phyloP scores from a whole-genome alignment of 2,113 vertebrate species.

The western clawed frog (Xenopus tropicalis) region DNA sequence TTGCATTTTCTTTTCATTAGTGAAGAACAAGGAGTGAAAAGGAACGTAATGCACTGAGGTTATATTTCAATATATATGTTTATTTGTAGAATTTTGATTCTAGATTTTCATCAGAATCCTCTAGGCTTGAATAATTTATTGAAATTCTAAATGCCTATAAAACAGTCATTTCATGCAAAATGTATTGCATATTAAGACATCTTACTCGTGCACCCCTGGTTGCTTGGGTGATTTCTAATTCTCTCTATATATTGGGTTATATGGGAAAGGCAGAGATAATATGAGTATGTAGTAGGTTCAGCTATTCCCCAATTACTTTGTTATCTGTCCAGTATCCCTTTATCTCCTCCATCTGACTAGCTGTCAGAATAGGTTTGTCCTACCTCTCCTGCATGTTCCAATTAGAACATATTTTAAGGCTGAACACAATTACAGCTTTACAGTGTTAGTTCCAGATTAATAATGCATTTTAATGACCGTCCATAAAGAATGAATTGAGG shows the following conservation, averaged over 20 bases:
- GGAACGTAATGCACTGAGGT: background rate
- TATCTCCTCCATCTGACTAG: too few species aligned
- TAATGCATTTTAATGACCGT: constrained; percentile 1
- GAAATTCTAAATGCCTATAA: constrained; percentile 17
- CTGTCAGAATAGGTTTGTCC: too few species aligned
- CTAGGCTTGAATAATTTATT: constrained; percentile 10
- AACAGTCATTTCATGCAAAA: constrained; percentile 5
- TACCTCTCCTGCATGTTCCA: too few species aligned
- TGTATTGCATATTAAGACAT: constrained; percentile 3
- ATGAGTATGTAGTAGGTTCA: too few species aligned
- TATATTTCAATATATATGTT: constrained; percentile 1
- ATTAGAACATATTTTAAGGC: too few species aligned
- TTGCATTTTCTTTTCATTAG: background rate
- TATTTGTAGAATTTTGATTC: constrained; percentile 1
- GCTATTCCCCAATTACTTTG: background rate
- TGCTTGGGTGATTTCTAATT: background rate
- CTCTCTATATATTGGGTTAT: background rate
- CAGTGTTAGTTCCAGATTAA: constrained; percentile 7
- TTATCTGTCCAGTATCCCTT: background rate
- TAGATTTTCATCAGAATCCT: background rate
- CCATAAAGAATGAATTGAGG: constrained; percentile 9
- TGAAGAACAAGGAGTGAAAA: background rate
- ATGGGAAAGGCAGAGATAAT: too few species aligned
- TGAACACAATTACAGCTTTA: too few species aligned
- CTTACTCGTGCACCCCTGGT: background rate